Evolutionary conservation across 2,888 invertebrate species (phyloP), one percentile per base, ranked within the genome.

Genomic region (Acanthococcus lagerstroemiae): DNA sequence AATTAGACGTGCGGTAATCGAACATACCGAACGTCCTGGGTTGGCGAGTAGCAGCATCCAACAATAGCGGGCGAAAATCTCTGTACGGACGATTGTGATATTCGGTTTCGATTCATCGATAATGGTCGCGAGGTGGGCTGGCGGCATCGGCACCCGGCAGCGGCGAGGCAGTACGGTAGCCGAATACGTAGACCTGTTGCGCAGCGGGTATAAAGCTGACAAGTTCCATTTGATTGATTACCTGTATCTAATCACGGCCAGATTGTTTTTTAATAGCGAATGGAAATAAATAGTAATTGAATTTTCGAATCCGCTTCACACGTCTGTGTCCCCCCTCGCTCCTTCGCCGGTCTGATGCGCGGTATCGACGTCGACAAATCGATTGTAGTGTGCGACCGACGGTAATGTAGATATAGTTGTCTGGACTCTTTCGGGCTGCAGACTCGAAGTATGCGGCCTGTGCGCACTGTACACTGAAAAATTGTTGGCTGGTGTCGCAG

Each of bases 181-280:
- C 30, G 61, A 61, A 61, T 30, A 27, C 48, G 50, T 30, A 30
- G 22, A 52, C 50, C 26, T 30, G 61, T 61, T 61, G 24, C 61
- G 27, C 61, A 52, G 61, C 61, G 26, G 52, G 50, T 61, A 52
- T 30, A 52, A 50, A 61, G 5, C 50, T 50, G 37, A 61, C 37
- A 61, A 52, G 50, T 26, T 24, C 50, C 24, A 15, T 61, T 61
- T 61, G 61, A 61, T 61, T 61, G 61, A 61, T 61, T 61, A 61
- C 48, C 52, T 61, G 61, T 61, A 52, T 61, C 61, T 50, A 61
- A 61, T 61, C 54, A 52, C 30, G 52, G 15, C 27, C 52, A 54
- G 61, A 61, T 61, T 61, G 61, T 61, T 61, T 54, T 61, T 61
- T 61, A 54, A 61, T 61, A 61, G 52, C 27, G 25, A 48, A 60